Conservation (phyloP, 2,113 vertebrate species). For the Pseudorhombus dupliciocellatus region DNA sequence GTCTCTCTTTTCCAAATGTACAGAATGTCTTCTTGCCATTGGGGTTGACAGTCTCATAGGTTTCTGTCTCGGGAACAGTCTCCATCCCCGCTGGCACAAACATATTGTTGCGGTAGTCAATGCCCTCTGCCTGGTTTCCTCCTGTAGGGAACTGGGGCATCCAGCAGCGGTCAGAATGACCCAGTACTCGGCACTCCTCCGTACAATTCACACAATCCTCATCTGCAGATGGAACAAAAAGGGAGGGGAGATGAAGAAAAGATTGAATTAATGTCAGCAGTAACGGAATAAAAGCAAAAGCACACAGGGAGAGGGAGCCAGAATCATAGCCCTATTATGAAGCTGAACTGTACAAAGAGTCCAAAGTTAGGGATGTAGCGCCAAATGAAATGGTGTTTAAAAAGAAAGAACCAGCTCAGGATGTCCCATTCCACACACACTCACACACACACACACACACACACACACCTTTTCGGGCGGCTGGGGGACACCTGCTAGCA, state of each 20-base stretch:
- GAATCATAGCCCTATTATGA: slow-evolving; percentile 43
- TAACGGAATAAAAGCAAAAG: slow-evolving; percentile 17
- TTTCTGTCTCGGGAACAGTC: slow-evolving; percentile 91
- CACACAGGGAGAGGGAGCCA: slow-evolving; percentile 25
- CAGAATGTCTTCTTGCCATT: slow-evolving; percentile 99
- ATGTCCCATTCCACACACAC: slow-evolving; percentile 44
- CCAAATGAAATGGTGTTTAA: slow-evolving; percentile 41
- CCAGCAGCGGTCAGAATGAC: slow-evolving; percentile 99
- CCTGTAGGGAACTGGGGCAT: slow-evolving; percentile 97
- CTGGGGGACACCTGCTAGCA: slow-evolving; percentile 75
- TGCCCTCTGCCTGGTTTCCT: slow-evolving; percentile 93
- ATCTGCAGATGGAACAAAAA: slow-evolving; percentile 83
- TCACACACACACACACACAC: slow-evolving; percentile 63
- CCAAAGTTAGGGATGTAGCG: slow-evolving; percentile 15
- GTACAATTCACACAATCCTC: slow-evolving; percentile 99
- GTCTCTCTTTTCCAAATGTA: slow-evolving; percentile 98
- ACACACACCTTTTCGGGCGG: slow-evolving; percentile 57
- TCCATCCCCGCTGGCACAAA: slow-evolving; percentile 96
- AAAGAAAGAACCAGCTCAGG: slow-evolving; percentile 6
- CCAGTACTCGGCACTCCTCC: slow-evolving; percentile 98
- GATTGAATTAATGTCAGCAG: slow-evolving; percentile 18
- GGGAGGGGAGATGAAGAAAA: slow-evolving; percentile 38
- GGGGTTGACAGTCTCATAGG: slow-evolving; percentile 94
- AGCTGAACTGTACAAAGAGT: slow-evolving; percentile 45
- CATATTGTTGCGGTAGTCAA: slow-evolving; percentile 99